A percentile compares a stretch with the other conserved stretches of the same genome.
These are phyloP conservation scores for Abrostola triplasia DNA, from an alignment of 2,888 invertebrate genomes.

Conservation along the genomic window DNA sequence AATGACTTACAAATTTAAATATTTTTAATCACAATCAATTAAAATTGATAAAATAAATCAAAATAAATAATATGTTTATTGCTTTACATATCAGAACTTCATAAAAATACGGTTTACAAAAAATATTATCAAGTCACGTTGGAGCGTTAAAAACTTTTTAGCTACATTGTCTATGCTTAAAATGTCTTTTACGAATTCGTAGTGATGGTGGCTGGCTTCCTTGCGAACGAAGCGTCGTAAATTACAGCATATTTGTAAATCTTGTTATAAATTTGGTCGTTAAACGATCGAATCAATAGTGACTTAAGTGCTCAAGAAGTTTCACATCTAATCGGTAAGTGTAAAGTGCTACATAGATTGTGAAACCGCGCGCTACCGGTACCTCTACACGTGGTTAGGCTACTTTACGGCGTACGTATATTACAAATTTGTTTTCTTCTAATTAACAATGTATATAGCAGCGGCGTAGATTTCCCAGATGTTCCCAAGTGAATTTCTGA, in stretches of 20 bases:
- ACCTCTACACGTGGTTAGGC: conserved; percentile 85
- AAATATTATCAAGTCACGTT: conserved; percentile 60
- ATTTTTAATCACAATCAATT: not conserved
- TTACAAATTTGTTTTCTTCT: conserved; percentile 71
- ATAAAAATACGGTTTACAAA: not conserved
- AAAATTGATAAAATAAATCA: not conserved
- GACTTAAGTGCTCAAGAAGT: conserved; percentile 86
- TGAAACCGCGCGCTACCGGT: conserved; percentile 84
- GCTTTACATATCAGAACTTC: not conserved
- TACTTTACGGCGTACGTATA: conserved; percentile 75
- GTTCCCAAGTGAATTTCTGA: conserved; percentile 61
- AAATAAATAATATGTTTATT: not conserved
- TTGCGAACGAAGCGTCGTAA: conserved; percentile 86
- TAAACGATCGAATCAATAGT: conserved; percentile 78
- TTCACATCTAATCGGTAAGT: conserved; percentile 85
- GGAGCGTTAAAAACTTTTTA: conserved; percentile 71
- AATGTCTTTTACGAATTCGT: conserved; percentile 88
- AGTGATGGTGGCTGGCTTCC: conserved; percentile 89
- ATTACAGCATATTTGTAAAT: conserved; percentile 80
- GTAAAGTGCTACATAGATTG: conserved; percentile 75
- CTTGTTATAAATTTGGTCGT: conserved; percentile 76
- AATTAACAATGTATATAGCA: conserved; percentile 62
- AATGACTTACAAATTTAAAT: not conserved
- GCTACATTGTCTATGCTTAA: conserved; percentile 82
- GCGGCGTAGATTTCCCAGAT: conserved; percentile 56